phyloP scores from a whole-genome alignment of 2,797 vertebrate genomes.

The Podargus strigoides region DNA sequence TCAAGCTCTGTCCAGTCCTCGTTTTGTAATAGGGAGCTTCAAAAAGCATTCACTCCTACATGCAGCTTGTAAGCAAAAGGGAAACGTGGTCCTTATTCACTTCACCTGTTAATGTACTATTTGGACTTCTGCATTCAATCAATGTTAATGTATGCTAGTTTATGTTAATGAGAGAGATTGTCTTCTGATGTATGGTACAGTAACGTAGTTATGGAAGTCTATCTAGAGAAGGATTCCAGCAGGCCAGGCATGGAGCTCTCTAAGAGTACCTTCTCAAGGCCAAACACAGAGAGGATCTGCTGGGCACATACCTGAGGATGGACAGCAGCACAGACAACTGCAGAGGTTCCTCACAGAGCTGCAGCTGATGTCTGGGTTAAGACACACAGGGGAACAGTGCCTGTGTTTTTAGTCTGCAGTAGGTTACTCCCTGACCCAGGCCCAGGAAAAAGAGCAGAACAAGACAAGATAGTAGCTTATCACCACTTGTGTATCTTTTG shows the following conservation, averaged over 20 bases:
- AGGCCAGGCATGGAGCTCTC: neutral
- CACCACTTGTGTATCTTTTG: neutral
- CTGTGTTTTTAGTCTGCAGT: neutral
- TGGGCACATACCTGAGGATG: neutral
- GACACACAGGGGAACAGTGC: neutral
- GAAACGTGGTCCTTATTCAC: neutral
- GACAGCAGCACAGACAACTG: neutral
- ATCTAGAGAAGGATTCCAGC: neutral
- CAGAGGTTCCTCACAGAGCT: neutral
- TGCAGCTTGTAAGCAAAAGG: neutral
- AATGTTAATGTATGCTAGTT: neutral
- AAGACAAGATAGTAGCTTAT: neutral
- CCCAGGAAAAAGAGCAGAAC: neutral
- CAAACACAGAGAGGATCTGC: neutral
- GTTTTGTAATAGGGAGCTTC: neutral
- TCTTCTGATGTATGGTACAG: neutral
- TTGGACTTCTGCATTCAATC: neutral
- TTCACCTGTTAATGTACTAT: neutral
- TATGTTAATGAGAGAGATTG: neutral
- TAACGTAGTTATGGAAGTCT: neutral
- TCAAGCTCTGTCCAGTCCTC: neutral
- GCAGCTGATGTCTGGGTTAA: neutral
- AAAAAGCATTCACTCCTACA: neutral
- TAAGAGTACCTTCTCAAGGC: neutral
- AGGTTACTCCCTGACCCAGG: neutral